Base-by-base conservation (phyloP, 2,888 invertebrate genomes). In the Calliphora vomitoria region DNA sequence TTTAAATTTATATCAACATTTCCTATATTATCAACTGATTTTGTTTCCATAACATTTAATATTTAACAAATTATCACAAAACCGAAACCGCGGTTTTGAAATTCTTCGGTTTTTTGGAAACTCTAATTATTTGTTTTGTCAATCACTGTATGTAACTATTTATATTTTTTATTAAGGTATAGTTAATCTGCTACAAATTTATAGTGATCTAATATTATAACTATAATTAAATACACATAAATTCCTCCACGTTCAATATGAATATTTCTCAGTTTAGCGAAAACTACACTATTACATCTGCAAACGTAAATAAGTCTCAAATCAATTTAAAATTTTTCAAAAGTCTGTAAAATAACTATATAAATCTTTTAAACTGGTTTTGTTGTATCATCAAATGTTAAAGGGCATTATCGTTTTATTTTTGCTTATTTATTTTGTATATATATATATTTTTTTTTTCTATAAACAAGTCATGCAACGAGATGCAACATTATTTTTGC, bases 401-500 rank as follows among this genome's bases (percentile, higher is more conserved):
- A 85, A 85, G 85, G 85, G 85, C 80, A 85, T 44, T 62, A 64
- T 75, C 35, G 66, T 75, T 68, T 74, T 75, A 55, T 68, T 66
- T 82, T 38, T 66, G 0, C 50, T 35, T 62, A 6, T 44, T 31
- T 75, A 1, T 8, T 55, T 71, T 15, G 31, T 69, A 3, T 31
- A 31, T 50, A 3, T 38, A 47, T 47, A 35, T 35, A 5, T 35
- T 31, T 66, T 38, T 3, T 64, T 41, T 68, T 44, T 79, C 8
- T 71, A 13, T 38, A 64, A 69, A 85, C 75, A 69, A 85, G 69
- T 81, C 86, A 78, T 87, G 84, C 71, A 85, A 81, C 75, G 38
- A 58, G 50, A 79, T 86, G 86, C 79, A 83, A 76, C 79, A 75
- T 25, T 55, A 53, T 58, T 44, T 25, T 79, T 69, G 62, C 64